Conservation (phyloP, 2,888 invertebrate genomes). For the Lasioglossum marginatum region DNA sequence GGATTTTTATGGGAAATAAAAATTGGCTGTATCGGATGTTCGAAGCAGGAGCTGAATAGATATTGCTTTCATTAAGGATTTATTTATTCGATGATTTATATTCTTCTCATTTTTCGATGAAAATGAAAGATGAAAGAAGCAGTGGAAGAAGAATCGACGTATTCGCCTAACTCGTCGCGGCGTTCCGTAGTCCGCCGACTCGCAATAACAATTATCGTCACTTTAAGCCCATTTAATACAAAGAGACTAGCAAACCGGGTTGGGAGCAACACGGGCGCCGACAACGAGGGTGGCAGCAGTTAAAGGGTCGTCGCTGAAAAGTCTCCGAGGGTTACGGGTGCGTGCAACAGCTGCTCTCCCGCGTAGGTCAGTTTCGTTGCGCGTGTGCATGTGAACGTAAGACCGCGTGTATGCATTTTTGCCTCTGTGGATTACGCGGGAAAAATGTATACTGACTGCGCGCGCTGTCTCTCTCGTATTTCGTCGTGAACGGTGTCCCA, state of each 20-base stretch:
- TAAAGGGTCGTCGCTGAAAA: constrained; percentile 38
- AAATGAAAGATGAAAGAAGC: not conserved
- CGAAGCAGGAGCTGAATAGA: not conserved
- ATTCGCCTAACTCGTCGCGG: not conserved
- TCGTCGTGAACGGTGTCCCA: constrained; percentile 18
- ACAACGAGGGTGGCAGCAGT: constrained; percentile 2
- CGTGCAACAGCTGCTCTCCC: constrained; percentile 65
- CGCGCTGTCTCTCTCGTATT: constrained; percentile 11
- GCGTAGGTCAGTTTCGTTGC: constrained; percentile 67
- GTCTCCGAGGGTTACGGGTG: constrained; percentile 37
- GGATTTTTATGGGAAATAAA: not conserved
- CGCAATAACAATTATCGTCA: constrained; percentile 39
- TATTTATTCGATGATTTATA: not conserved
- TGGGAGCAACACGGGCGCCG: constrained; percentile 11
- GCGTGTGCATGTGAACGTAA: constrained; percentile 21
- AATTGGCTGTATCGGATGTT: not conserved
- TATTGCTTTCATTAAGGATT: not conserved
- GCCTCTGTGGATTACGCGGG: constrained; percentile 21
- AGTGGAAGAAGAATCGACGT: not conserved
- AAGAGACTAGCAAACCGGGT: not conserved
- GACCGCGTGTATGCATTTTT: constrained; percentile 4
- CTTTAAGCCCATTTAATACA: constrained; percentile 10
- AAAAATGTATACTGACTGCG: constrained; percentile 3
- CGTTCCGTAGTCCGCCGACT: not conserved
- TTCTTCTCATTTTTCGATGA: not conserved